Evolutionary conservation across 2,888 invertebrate species (phyloP).

Genomic region (Parnassius orleans): DNA sequence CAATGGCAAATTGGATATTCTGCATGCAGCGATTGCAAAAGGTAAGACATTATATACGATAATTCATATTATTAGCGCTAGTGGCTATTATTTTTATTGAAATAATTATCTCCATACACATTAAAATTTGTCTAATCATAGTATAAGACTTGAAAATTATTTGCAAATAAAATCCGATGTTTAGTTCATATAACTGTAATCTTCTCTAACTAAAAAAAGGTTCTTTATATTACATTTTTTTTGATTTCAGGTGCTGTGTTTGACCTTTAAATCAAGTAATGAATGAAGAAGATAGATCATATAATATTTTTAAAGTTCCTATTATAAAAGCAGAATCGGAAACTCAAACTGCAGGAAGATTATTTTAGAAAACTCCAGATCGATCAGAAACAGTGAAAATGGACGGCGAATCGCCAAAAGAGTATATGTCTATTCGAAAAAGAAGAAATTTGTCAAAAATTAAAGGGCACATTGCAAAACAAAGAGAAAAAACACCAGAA

Average conservation of each 20-base stretch:
- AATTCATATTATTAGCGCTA: too few species aligned
- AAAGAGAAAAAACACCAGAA: conserved; percentile 76
- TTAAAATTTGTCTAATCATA: too few species aligned
- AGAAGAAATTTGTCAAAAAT: conserved; percentile 83
- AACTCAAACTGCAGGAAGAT: conserved; percentile 54
- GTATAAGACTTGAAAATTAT: too few species aligned
- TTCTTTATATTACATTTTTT: neutral
- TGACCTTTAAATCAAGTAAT: conserved; percentile 45
- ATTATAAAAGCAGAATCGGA: conserved; percentile 59
- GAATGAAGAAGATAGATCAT: conserved; percentile 53
- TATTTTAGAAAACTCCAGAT: conserved; percentile 51
- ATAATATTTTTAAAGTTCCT: conserved; percentile 49
- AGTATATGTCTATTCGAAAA: conserved; percentile 80
- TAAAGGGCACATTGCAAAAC: conserved; percentile 69
- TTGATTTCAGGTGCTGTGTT: conserved; percentile 50
- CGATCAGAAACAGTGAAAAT: conserved; percentile 42
- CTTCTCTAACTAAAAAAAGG: too few species aligned
- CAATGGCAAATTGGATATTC: conserved; percentile 56
- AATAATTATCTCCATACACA: too few species aligned
- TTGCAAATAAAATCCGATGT: too few species aligned
- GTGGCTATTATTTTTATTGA: too few species aligned
- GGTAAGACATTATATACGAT: conserved; percentile 52
- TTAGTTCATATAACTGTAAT: too few species aligned
- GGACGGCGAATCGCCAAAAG: conserved; percentile 63
- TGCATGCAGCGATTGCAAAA: conserved; percentile 46